Base-by-base conservation (phyloP, 2,888 invertebrate species). In the Lepetodrilus schrolli region DNA sequence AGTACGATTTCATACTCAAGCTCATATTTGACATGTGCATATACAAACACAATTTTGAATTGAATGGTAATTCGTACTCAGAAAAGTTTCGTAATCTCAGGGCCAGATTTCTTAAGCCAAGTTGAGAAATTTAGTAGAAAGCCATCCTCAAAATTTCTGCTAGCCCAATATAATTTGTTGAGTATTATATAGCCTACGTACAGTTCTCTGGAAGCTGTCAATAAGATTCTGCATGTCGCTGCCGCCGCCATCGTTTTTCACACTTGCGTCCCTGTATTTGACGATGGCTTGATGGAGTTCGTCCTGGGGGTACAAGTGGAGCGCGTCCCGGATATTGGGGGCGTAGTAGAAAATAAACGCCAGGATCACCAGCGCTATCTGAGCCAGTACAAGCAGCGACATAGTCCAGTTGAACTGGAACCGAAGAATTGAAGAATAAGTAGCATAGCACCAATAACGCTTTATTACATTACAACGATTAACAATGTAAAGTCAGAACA, bases 341-440 rank as follows among this genome's bases (percentile, higher is more conserved):
- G 84, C 84, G 76, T 86, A 88, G 77, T 88, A 88, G 70, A 85
- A 86, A 23, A 89, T 82, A 73, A 89, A 87, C 8, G 87, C 77
- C n/a, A 86, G 71, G 4, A 87, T 74, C 1, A 86, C 82, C 17
- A 87, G 72, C n/a, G 86, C 76, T 0, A 89, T 68, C 72, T 89
- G 86, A 38, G 86, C 78, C 17, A 88, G 66, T 23, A 89, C 81
- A 17, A 88, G 73, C 1, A 88, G 43, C 7, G 79, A 77, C 77
- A 88, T 65, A 1, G 80, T 72, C 77, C 83, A 82, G 74, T 88
- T 82, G 75, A 84, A 89, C 89, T 89, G 83, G 49, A 83, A 80
- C 4, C 38, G 17, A 50, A 38, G 34, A 17, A 51, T 38, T 43
- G 4, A 13, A 17, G 8, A 43, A 10, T 1, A 38, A 13, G 2